These are phyloP conservation scores for Ondatra zibethicus DNA, from an alignment of 2,113 vertebrate species.

Conservation along the genomic window DNA sequence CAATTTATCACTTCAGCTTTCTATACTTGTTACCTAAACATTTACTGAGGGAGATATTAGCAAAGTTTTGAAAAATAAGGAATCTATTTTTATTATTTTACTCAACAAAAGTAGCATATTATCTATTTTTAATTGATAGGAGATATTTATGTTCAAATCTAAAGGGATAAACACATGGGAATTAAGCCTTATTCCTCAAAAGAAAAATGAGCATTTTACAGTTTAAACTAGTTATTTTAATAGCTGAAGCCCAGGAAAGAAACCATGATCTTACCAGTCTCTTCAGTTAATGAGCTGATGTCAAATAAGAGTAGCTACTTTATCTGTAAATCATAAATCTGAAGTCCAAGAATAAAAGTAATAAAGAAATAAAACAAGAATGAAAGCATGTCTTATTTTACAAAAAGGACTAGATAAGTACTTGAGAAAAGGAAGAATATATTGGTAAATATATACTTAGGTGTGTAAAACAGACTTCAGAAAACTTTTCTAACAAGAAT, in stretches of 20 bases:
- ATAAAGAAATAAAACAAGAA: slow-evolving; percentile 31
- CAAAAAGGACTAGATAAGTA: slow-evolving; percentile 2
- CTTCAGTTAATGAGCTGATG: not conserved
- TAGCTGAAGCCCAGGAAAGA: slow-evolving; percentile 13
- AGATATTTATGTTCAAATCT: not conserved
- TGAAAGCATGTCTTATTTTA: not conserved
- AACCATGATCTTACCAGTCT: not conserved
- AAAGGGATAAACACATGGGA: slow-evolving; percentile 18
- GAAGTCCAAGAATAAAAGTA: slow-evolving; percentile 37
- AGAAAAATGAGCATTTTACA: not conserved
- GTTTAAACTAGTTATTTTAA: not conserved
- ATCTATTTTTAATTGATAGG: not conserved
- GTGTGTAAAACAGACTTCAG: not conserved
- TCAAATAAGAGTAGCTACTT: slow-evolving; percentile 52
- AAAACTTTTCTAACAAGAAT: not conserved
- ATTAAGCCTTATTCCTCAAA: slow-evolving; percentile 22
- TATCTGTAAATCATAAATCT: slow-evolving; percentile 52
- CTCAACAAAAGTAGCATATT: not conserved
- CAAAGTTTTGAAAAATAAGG: not conserved
- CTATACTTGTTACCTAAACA: not conserved
- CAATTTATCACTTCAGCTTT: not conserved
- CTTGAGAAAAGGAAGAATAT: slow-evolving; percentile 6
- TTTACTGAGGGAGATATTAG: not conserved
- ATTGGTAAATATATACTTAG: slow-evolving; percentile 19
- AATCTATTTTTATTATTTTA: not conserved